Evolutionary conservation across 2,888 invertebrate genomes (phyloP).

Genomic region (Stegophylla sp.): DNA sequence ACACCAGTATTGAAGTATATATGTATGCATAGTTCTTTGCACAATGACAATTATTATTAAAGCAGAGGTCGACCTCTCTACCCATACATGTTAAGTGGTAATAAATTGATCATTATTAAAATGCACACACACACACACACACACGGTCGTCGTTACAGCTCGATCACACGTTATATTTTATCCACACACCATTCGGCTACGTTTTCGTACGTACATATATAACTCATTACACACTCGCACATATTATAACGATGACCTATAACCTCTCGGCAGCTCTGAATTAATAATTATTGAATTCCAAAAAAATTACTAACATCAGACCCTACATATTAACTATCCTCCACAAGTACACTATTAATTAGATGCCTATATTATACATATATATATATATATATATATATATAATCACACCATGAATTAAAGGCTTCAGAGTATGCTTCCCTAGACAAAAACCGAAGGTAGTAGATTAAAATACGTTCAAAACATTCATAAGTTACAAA

Average conservation of each 20-base stretch:
- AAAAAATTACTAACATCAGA: slow-evolving; percentile 3
- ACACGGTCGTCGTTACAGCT: neutral
- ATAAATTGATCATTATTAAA: slow-evolving; percentile 56
- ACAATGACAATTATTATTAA: slow-evolving; percentile 28
- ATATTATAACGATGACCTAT: slow-evolving; percentile 18
- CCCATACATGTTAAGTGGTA: slow-evolving; percentile 38
- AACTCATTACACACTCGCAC: neutral
- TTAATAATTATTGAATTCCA: neutral
- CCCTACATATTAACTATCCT: neutral
- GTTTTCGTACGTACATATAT: neutral
- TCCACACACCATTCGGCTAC: neutral
- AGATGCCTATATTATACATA: neutral
- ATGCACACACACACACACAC: slow-evolving; percentile 1
- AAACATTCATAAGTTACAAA: neutral
- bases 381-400: neutral
- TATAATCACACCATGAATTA: neutral
- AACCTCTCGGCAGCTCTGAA: neutral
- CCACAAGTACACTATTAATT: neutral
- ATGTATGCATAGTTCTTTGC: neutral
- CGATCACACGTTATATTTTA: too few relatives aligned
- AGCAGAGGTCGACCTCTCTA: slow-evolving; percentile 46
- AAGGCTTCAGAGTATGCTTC: neutral
- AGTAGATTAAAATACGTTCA: neutral
- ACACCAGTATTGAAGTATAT: neutral
- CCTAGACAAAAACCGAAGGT: neutral